Evolutionary conservation across 2,888 invertebrate genomes (phyloP).

Genomic region (Scrobipalpa atriplicella): DNA sequence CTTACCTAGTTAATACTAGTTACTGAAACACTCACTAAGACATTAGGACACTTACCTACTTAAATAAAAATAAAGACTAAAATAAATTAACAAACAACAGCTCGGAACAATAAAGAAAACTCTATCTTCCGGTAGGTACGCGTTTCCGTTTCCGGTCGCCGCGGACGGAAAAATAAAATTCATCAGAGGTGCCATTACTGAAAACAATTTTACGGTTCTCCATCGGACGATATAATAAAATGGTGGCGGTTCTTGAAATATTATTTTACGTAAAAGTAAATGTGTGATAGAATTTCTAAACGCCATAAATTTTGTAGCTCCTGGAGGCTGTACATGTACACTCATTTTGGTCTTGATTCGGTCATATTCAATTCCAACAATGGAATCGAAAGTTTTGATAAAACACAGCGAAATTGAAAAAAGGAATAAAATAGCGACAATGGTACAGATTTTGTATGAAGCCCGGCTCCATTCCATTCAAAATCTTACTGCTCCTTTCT

Average conservation of each 20-base stretch:
- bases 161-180: slow-evolving; percentile 12
- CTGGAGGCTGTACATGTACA: no score
- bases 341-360: no score
- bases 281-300: background rate
- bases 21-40: no score
- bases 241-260: background rate
- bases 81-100: slow-evolving; percentile 6
- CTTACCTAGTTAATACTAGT: no score
- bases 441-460: no score
- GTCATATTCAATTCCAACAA: no score
- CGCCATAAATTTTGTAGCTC: no score
- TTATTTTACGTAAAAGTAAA: background rate
- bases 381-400: no score
- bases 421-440: no score
- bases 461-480: no score
- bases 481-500: background rate
- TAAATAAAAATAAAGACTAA: background rate
- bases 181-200: background rate
- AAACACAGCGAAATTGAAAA: no score
- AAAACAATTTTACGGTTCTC: slow-evolving; percentile 14
- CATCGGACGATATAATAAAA: background rate
- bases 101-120: slow-evolving; percentile 3
- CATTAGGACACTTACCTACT: no score
- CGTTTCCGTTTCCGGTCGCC: slow-evolving; percentile 16
- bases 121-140: background rate